Conservation (phyloP, 1,140 invertebrate genomes). For the Platyscapa corneri region DNA sequence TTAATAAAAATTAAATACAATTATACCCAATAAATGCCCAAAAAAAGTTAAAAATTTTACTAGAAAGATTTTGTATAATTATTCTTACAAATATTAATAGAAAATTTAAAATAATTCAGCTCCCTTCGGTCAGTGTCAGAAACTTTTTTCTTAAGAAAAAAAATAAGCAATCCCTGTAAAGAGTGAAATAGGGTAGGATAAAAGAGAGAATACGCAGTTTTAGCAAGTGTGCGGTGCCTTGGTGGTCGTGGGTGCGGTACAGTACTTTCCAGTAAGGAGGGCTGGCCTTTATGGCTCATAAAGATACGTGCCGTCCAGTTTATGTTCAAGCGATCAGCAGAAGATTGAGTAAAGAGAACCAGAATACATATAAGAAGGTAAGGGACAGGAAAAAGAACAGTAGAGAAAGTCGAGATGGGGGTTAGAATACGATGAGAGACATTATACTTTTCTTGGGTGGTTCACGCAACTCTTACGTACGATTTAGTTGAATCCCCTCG, state of each 20-base stretch:
- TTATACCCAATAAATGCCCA: too few species aligned
- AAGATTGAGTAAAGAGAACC: too few species aligned
- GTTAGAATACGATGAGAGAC: slow-evolving; percentile 43
- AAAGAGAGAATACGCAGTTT: not conserved
- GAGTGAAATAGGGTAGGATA: not conserved
- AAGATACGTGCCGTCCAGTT: slow-evolving; percentile 74
- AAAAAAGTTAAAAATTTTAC: too few species aligned
- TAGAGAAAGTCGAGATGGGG: not conserved
- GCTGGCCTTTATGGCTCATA: slow-evolving; percentile 72
- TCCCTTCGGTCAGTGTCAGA: too few species aligned
- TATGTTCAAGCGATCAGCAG: slow-evolving; percentile 38
- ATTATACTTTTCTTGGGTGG: slow-evolving; percentile 28
- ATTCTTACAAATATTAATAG: too few species aligned
- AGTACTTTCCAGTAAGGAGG: slow-evolving; percentile 71
- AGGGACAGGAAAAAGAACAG: not conserved
- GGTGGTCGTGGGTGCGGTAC: slow-evolving; percentile 71
- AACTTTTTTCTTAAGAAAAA: too few species aligned
- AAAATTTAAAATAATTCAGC: too few species aligned
- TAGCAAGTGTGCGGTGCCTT: slow-evolving; percentile 65
- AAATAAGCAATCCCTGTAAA: slow-evolving; percentile 4
- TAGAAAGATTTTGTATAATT: too few species aligned
- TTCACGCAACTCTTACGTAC: too few species aligned
- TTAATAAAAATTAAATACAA: too few species aligned
- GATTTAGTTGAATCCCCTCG: too few species aligned
- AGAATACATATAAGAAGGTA: slow-evolving; percentile 44